Conservation (phyloP, 2,888 invertebrate genomes). For the Xanthorhoe spadicearia region DNA sequence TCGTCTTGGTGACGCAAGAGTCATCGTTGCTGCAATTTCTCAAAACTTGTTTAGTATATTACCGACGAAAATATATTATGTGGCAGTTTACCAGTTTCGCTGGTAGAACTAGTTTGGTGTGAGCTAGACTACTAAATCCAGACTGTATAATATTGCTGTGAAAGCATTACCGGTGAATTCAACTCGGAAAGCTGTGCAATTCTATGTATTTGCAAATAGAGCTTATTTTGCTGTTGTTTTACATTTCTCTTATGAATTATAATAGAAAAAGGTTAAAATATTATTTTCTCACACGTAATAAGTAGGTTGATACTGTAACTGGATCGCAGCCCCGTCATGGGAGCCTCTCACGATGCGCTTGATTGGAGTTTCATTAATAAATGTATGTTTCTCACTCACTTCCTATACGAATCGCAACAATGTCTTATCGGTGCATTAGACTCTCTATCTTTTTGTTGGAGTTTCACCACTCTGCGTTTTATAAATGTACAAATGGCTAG, state of each 20-base stretch:
- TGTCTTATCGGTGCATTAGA: conserved; percentile 35
- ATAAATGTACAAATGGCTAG: conserved; percentile 3
- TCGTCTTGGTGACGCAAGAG: conserved; percentile 21
- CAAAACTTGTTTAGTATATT: conserved; percentile 22
- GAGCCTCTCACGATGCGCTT: conserved; percentile 72
- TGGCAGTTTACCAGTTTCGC: conserved; percentile 20
- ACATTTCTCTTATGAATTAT: conserved; percentile 27
- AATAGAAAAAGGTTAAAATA: conserved; percentile 39
- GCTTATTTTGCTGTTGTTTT: conserved; percentile 6
- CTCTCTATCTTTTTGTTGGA: conserved; percentile 34
- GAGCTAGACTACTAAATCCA: conserved; percentile 9
- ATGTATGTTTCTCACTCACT: conserved; percentile 41
- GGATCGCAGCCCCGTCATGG: conserved; percentile 67
- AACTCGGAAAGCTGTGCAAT: neutral
- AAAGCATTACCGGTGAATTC: neutral
- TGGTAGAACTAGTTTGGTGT: conserved; percentile 22
- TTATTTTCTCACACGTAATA: conserved; percentile 66
- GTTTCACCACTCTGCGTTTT: neutral
- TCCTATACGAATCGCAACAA: conserved; percentile 32
- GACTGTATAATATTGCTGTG: neutral
- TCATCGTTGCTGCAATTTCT: conserved; percentile 18
- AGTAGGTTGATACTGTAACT: conserved; percentile 61
- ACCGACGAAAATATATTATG: conserved; percentile 20
- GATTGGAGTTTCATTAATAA: conserved; percentile 60
- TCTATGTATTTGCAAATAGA: conserved; percentile 9